These are phyloP conservation scores for Pseudomyrmex pallidus DNA, from an alignment of 1,140 invertebrate species.

Conservation along the genomic window DNA sequence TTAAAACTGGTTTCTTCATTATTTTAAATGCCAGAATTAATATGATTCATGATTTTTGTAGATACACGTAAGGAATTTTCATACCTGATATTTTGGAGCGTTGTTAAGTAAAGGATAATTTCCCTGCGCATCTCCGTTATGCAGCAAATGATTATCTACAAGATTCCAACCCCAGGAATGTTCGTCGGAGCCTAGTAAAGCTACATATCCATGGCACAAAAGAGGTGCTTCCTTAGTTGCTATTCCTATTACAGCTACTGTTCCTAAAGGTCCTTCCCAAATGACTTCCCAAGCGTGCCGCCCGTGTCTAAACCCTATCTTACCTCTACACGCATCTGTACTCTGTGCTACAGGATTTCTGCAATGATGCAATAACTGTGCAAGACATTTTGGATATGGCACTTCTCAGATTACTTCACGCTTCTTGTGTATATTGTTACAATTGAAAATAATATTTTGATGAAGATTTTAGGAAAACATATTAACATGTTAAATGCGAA, in stretches of 20 bases:
- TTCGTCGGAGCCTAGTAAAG: slow-evolving; percentile 97
- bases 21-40: background rate
- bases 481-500: no score
- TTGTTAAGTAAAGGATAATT: slow-evolving; percentile 98
- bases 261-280: slow-evolving; percentile 99
- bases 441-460: background rate
- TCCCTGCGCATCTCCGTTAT: slow-evolving; percentile 98
- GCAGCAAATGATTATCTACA: slow-evolving; percentile 98
- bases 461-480: no score
- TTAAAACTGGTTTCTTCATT: background rate
- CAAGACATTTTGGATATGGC: slow-evolving; percentile 26
- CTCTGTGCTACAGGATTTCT: slow-evolving; percentile 99
- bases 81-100: slow-evolving; percentile 99
- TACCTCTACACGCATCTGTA: slow-evolving; percentile 97
- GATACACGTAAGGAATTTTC: no score
- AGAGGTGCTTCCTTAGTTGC: slow-evolving; percentile 97
- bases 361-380: slow-evolving; percentile 47
- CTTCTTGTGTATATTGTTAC: background rate
- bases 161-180: slow-evolving; percentile 99
- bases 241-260: slow-evolving; percentile 97
- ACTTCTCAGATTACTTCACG: slow-evolving; percentile 20
- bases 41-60: slow-evolving; percentile 52
- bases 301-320: slow-evolving; percentile 97
- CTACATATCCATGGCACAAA: slow-evolving; percentile 97
- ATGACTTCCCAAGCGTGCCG: slow-evolving; percentile 99